These are phyloP conservation scores for Sesia bembeciformis DNA, from an alignment of 2,888 invertebrate genomes.

Conservation along the genomic window DNA sequence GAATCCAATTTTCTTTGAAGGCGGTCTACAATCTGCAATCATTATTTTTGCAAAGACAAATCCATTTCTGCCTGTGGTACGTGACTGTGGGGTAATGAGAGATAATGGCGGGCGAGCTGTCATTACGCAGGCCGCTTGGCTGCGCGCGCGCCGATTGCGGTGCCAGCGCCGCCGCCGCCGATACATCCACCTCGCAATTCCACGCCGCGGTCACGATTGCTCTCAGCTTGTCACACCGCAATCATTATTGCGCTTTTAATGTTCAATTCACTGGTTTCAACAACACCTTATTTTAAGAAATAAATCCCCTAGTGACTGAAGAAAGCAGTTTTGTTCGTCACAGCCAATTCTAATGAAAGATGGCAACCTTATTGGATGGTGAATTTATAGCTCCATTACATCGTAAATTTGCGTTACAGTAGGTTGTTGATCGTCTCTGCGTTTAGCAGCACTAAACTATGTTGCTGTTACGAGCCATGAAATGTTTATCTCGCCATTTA, in stretches of 20 bases:
- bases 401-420: too few relatives aligned
- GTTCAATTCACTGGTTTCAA: constrained; percentile 5
- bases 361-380: too few relatives aligned
- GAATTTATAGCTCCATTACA: too few relatives aligned
- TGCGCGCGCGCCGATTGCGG: constrained; percentile 24
- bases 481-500: constrained; percentile 13
- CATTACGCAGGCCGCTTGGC: constrained; percentile 44
- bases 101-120: constrained; percentile 60
- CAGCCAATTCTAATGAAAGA: too few relatives aligned
- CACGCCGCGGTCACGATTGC: constrained; percentile 28
- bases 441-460: constrained; percentile 3
- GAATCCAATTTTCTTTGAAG: constrained; percentile 68
- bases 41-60: constrained; percentile 73
- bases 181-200: constrained; percentile 12
- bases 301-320: not conserved
- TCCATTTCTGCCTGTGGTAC: constrained; percentile 68
- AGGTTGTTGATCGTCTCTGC: too few relatives aligned
- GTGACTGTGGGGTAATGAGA: constrained; percentile 69
- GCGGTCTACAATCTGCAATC: constrained; percentile 68
- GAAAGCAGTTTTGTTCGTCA: too few relatives aligned
- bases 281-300: not conserved
- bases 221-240: constrained; percentile 34
- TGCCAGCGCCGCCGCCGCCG: constrained; percentile 16
- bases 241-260: constrained; percentile 28
- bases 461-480: constrained; percentile 16